phyloP scores from a whole-genome alignment of 2,113 vertebrate genomes.

The Heterotis niloticus region DNA sequence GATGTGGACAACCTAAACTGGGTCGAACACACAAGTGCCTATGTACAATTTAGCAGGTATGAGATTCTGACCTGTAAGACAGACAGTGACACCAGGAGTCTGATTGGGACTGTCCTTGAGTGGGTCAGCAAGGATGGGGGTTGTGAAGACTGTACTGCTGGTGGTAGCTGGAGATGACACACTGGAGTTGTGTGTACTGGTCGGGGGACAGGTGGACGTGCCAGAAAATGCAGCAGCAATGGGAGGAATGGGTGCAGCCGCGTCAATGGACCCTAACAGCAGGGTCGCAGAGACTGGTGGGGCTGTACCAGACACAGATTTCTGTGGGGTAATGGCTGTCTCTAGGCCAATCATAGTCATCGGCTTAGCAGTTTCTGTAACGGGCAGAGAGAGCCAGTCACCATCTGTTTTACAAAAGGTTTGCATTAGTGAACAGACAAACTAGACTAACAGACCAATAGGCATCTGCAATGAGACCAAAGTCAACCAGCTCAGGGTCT shows the following conservation, averaged over 20 bases:
- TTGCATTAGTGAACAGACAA: too few species aligned
- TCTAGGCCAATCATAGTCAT: not conserved
- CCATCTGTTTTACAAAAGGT: too few species aligned
- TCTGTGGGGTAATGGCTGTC: constrained; percentile 22
- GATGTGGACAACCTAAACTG: too few species aligned
- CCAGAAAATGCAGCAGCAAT: too few species aligned
- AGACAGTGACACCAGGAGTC: constrained; percentile 34
- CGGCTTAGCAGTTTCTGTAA: constrained; percentile 50
- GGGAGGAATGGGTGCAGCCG: too few species aligned
- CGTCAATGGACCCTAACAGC: constrained; percentile 25
- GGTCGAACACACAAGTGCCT: too few species aligned
- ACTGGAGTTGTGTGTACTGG: not conserved
- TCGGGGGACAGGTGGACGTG: not conserved
- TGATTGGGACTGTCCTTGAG: constrained; percentile 42
- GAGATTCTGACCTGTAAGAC: constrained; percentile 47
- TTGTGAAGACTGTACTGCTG: not conserved
- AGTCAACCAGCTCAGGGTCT: too few species aligned
- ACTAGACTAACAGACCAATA: too few species aligned
- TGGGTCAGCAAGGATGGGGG: accelerated
- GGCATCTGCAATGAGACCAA: too few species aligned
- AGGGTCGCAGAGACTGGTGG: not conserved
- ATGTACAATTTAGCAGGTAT: not conserved
- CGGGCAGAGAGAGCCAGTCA: not conserved
- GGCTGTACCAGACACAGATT: not conserved
- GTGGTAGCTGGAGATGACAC: constrained; percentile 12